These are phyloP conservation scores for Helarctos malayanus DNA, from an alignment of 2,797 vertebrate genomes.

Conservation along the genomic window DNA sequence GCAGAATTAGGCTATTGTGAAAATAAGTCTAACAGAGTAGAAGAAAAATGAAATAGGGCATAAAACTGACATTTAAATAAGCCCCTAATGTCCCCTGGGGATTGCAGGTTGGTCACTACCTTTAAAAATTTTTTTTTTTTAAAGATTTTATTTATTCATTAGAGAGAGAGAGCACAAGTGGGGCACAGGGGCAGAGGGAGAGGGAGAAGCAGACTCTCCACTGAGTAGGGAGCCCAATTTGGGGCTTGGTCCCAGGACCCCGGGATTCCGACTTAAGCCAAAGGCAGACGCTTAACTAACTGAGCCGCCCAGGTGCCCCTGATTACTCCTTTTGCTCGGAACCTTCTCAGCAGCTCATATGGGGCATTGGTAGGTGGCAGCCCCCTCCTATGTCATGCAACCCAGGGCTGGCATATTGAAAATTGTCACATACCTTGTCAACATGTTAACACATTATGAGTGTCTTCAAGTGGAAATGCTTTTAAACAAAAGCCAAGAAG, in stretches of 20 bases:
- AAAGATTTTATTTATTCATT: background rate
- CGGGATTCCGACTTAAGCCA: background rate
- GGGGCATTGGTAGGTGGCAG: fast-evolving
- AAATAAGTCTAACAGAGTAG: background rate
- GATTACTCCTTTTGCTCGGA: background rate
- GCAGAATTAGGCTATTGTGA: background rate
- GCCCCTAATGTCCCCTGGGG: background rate
- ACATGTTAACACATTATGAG: background rate
- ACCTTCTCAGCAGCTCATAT: fast-evolving
- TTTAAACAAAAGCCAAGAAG: background rate
- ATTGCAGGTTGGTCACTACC: too few species aligned
- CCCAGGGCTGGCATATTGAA: background rate
- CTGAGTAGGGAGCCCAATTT: background rate
- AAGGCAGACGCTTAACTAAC: background rate
- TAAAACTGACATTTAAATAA: background rate
- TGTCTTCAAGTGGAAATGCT: background rate
- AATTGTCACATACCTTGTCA: fast-evolving
- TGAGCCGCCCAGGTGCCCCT: background rate
- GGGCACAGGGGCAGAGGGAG: background rate
- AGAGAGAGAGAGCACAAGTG: background rate
- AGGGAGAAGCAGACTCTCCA: background rate
- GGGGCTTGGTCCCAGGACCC: background rate
- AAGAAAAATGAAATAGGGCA: background rate
- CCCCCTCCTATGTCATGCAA: background rate
- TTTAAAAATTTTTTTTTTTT: background rate